Evolutionary conservation across 2,797 vertebrate genomes (phyloP), one percentile per base, ranked within the genome.

Genomic region (Apogon talboti): DNA sequence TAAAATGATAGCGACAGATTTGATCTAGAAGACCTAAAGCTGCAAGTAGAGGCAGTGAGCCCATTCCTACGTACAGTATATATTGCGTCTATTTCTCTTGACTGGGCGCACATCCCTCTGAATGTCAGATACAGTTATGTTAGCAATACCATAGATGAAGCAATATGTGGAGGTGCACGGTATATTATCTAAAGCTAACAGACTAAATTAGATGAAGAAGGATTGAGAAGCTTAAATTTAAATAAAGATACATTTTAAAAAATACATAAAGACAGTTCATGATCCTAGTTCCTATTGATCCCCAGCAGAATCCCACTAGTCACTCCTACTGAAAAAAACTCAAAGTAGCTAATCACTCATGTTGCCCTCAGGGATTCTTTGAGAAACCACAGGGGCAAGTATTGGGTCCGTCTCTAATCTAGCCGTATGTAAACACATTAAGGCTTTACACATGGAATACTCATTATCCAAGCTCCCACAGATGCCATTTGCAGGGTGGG

Each of bases 261-360:
- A 19, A 67, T 66, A 71, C 77, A 84, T 56, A 83, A 52, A 61
- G 46, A 68, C 80, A 88, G 86, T 90, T 91, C 78, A 89, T 92
- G 88, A 90, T 87, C 64, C 63, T 85, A 89, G 84, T 84, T 74
- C 42, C 61, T 89, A 93, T 93, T 87, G 92, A 93, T 93, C 83
- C 79, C 71, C 64, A 62, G 76, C 74, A 74, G 81, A 82, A 74
- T 87, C 81, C 84, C 82, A 66, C 66, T 38, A 78, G 78, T 87
- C 70, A 68, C 73, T 82, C 77, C 77, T 51, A 54, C 71, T 57
- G 73, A 79, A 80, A 74, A 83, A 85, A 87, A 90, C 83, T 87
- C 74, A 84, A 88, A 91, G 89, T 66, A 89, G 87, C 81, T 91
- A 91, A 93, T 92, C 89, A 85, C 85, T 91, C 82, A 89, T 87